Base-by-base conservation (phyloP, 2,113 vertebrate species). In the Galbula dea region DNA sequence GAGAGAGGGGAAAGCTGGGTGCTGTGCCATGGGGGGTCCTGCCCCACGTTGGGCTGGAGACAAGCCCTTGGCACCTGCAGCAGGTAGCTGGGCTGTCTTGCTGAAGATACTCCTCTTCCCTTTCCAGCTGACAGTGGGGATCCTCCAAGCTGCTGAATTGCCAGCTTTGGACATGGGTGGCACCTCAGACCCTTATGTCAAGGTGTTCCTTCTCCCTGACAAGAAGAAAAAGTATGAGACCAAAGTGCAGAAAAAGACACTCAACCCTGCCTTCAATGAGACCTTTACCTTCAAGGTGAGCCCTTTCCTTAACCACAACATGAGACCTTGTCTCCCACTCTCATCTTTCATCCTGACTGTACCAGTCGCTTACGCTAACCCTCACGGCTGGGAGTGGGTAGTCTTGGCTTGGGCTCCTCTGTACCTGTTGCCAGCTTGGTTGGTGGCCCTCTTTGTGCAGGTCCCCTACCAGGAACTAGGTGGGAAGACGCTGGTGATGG, bases 161-260 rank as follows among this genome's bases (percentile, higher is more conserved):
- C 98, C 99, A 13, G 99, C 99, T 61, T 96, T 99, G 98, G 99
- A 99, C 97, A 99, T 99, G 86, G 99, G 99, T 0, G 99, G 99
- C 92, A 99, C 99, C 19, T 99, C 99, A 5, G 99, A 99, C 92
- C 99, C 99, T 0, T 99, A 99, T 0, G 99, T 99, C 86, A 99
- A 99, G 93, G 98, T 99, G 88, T 99, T 98, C 86, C 98, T 99
- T 69, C 98, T 99, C 59, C 99, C 99, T 8, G 99, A 99, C 97
- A 99, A 99, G 97, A 99, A 99, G 97, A 99, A 99, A 86, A 99
- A 99, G 94, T 99, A 97, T 0, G 99, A 99, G 97, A 99, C 99
- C 89, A 99, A 99, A 96, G 99, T 99, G 59, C 99, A 99, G 94
- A 99, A 99, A 96, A 99, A 99, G 97, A 99, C 99, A 0, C 98